These are phyloP conservation scores for Sigmodon hispidus DNA, from an alignment of 2,113 vertebrate species.

Conservation along the genomic window DNA sequence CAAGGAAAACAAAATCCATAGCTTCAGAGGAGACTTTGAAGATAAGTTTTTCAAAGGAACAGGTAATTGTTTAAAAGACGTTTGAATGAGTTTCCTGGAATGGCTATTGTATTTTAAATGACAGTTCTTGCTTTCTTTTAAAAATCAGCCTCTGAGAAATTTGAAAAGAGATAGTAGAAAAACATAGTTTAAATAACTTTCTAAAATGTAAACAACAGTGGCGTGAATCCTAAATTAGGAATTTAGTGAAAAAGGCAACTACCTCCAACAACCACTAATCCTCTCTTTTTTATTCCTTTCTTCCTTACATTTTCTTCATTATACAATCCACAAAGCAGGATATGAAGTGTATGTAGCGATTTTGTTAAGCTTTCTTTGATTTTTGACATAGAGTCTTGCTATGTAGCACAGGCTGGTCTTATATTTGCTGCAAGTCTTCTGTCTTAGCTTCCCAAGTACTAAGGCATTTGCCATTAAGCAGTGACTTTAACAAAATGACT, in stretches of 20 bases:
- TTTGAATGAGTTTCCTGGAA: conserved; percentile 50
- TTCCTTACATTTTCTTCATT: neutral
- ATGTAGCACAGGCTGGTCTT: neutral
- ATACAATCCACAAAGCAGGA: neutral
- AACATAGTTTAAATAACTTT: neutral
- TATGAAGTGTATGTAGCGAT: neutral
- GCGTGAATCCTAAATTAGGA: neutral
- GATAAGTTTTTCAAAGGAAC: conserved; percentile 54
- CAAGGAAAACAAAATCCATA: conserved; percentile 61
- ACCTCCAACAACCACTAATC: neutral
- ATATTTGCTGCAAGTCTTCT: neutral
- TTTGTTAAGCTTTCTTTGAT: neutral
- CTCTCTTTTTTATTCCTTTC: neutral
- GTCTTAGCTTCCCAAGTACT: neutral
- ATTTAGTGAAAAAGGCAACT: neutral
- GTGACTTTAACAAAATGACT: conserved; percentile 11
- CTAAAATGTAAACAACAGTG: neutral
- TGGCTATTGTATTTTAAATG: conserved; percentile 35
- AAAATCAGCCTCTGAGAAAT: neutral
- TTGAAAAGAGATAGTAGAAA: neutral
- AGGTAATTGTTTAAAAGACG: conserved; percentile 47
- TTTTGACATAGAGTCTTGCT: neutral
- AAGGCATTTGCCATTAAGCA: neutral
- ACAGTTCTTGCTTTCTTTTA: conserved; percentile 3
- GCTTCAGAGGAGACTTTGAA: conserved; percentile 60